A percentile compares a stretch with the other conserved stretches of the same genome.
These are phyloP conservation scores for Tetramorium alpestre DNA, from an alignment of 1,140 invertebrate genomes.

Conservation along the genomic window DNA sequence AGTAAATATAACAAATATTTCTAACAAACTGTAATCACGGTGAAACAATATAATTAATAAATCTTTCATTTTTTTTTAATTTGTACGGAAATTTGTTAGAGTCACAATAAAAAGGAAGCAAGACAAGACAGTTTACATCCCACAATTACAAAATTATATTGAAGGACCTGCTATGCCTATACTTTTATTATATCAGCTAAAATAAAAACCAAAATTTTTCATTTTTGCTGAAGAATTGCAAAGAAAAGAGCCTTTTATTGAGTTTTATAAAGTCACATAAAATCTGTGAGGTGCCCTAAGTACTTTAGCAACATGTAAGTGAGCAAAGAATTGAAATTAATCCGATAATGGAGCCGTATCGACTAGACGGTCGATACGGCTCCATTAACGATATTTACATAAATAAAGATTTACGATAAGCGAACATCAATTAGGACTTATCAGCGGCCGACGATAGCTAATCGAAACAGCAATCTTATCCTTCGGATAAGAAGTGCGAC, in stretches of 20 bases:
- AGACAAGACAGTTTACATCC: neutral
- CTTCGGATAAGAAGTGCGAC: constrained; percentile 54
- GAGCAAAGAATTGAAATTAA: constrained; percentile 46
- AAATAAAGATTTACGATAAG: constrained; percentile 52
- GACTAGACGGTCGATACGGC: constrained; percentile 30
- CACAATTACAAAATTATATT: neutral
- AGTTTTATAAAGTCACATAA: neutral
- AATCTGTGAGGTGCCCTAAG: neutral
- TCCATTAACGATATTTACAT: constrained; percentile 67
- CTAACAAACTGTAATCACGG: neutral
- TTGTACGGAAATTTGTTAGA: neutral
- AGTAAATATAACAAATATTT: neutral
- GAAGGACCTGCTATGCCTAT: neutral
- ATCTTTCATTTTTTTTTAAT: neutral
- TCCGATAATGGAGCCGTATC: constrained; percentile 5
- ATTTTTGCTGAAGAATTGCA: neutral
- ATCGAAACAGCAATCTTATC: constrained; percentile 70
- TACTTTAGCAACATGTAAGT: constrained; percentile 17
- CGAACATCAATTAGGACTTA: constrained; percentile 73
- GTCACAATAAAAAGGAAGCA: neutral
- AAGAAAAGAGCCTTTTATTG: neutral
- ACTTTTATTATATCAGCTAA: neutral
- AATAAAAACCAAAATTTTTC: neutral
- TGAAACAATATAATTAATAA: neutral
- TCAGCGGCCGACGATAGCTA: constrained; percentile 55